Conservation (phyloP, 2,797 vertebrate genomes). For the Periparus ater region DNA sequence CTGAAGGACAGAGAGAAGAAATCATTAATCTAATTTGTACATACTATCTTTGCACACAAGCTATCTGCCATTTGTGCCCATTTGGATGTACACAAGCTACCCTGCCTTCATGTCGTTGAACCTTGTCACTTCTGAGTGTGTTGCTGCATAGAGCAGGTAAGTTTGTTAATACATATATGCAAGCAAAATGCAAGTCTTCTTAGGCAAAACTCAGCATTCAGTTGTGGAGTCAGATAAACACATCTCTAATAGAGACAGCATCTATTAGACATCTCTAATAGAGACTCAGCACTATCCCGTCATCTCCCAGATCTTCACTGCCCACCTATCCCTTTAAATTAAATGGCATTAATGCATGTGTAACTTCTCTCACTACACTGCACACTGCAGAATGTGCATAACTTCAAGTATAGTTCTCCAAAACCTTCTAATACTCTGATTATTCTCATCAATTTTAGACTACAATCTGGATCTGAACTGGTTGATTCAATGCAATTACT, state of each 20-base stretch:
- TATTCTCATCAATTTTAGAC: not conserved
- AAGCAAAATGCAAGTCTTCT: not conserved
- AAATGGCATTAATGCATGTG: not conserved
- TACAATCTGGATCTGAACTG: not conserved
- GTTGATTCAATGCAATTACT: not conserved
- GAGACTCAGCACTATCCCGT: not conserved
- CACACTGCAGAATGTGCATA: not conserved
- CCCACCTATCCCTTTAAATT: not conserved
- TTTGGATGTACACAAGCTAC: not conserved
- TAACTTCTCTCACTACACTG: not conserved
- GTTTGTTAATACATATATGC: not conserved
- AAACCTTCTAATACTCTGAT: not conserved
- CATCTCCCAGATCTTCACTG: not conserved
- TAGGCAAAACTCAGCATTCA: not conserved
- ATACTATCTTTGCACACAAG: slow-evolving; percentile 47
- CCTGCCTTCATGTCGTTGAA: not conserved
- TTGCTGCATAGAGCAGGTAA: not conserved
- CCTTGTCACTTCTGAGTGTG: not conserved
- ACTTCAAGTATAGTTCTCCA: not conserved
- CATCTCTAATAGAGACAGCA: not conserved
- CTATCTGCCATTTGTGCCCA: not conserved
- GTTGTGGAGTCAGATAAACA: not conserved
- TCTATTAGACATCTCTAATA: not conserved
- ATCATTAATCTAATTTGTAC: slow-evolving; percentile 79
- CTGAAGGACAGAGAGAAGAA: slow-evolving; percentile 85